These are phyloP conservation scores for Geococcyx californianus DNA, from an alignment of 2,113 vertebrate species.

Conservation along the genomic window DNA sequence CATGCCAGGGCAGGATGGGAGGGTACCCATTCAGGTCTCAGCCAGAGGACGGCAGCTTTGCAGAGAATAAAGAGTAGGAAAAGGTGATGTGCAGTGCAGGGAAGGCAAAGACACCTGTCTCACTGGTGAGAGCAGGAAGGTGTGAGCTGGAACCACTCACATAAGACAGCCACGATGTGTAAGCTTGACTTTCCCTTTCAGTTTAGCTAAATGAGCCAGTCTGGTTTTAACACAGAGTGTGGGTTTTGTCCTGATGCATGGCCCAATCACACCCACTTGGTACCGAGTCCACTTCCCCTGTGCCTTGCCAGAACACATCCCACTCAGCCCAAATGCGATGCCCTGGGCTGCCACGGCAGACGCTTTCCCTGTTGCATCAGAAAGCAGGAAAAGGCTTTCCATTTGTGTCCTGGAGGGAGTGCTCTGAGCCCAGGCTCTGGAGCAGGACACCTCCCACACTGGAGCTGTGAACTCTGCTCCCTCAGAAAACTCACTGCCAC, in stretches of 20 bases:
- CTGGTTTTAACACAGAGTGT: neutral
- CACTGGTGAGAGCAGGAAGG: neutral
- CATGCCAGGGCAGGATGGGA: neutral
- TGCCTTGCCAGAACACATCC: neutral
- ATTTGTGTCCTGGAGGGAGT: neutral
- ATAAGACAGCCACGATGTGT: neutral
- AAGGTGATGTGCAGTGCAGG: neutral
- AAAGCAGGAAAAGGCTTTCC: neutral
- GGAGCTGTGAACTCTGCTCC: neutral
- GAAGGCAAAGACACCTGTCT: neutral
- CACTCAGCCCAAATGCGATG: accelerated
- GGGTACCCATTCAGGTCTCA: neutral
- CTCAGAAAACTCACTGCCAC: neutral
- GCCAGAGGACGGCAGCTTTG: neutral
- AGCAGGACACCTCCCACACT: neutral
- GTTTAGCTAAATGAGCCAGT: neutral
- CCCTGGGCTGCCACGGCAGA: neutral
- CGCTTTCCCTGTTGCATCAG: neutral
- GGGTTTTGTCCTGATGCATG: neutral
- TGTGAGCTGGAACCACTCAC: neutral
- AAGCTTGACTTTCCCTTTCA: neutral
- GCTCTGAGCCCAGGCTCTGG: neutral
- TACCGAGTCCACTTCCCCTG: accelerated
- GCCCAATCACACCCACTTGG: accelerated
- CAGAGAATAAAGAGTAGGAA: neutral